Evolutionary conservation across 2,888 invertebrate genomes (phyloP).

Genomic region (Penaeus monodon): DNA sequence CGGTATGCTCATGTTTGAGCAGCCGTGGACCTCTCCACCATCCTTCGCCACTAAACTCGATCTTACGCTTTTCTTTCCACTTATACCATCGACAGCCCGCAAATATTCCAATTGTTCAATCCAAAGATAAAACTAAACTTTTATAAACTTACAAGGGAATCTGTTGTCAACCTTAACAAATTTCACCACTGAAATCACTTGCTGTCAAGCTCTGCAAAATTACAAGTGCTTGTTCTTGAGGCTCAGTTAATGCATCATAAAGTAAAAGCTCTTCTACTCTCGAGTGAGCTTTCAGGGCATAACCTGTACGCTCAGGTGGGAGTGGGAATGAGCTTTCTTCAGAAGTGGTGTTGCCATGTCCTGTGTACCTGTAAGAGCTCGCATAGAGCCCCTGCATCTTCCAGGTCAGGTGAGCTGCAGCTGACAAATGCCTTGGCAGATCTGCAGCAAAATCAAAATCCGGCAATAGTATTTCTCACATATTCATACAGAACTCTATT

Average conservation of each 20-base stretch:
- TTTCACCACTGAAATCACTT: no score
- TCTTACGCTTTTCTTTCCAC: no score
- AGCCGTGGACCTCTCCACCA: no score
- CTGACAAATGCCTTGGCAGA: slow-evolving; percentile 59
- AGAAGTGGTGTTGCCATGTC: slow-evolving; percentile 42
- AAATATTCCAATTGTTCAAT: no score
- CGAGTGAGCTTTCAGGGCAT: slow-evolving; percentile 39
- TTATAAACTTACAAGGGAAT: no score
- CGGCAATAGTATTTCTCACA: neutral
- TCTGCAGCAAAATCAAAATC: slow-evolving; percentile 30
- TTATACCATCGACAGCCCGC: no score
- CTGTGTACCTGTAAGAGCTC: slow-evolving; percentile 47
- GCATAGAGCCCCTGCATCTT: slow-evolving; percentile 41
- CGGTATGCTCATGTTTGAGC: no score
- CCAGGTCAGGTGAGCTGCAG: slow-evolving; percentile 41
- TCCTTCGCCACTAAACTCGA: no score
- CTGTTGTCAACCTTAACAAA: no score
- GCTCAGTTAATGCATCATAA: slow-evolving; percentile 48
- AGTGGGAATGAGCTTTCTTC: slow-evolving; percentile 38
- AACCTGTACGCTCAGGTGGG: slow-evolving; percentile 44
- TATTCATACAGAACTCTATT: neutral
- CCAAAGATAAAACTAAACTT: no score
- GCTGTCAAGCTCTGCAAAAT: slow-evolving; percentile 38
- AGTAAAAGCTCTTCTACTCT: slow-evolving; percentile 43
- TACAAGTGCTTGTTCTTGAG: slow-evolving; percentile 36